Evolutionary conservation across 2,113 vertebrate genomes (phyloP).

Genomic region (Dicerorhinus sumatrensis): DNA sequence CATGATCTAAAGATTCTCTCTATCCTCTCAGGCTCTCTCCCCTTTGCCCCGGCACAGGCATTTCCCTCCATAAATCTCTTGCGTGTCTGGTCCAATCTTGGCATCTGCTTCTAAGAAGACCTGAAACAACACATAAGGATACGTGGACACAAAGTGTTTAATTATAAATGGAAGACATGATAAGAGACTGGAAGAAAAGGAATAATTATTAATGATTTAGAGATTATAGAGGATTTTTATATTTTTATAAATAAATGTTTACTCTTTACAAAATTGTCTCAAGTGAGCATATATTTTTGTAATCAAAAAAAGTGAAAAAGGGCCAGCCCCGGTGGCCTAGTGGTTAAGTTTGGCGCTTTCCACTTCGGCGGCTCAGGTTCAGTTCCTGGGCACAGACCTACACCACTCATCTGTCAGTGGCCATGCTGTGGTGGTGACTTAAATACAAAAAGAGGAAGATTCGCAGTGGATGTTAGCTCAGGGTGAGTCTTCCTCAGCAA

Average conservation of each 20-base stretch:
- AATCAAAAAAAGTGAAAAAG: background rate
- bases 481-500: no score
- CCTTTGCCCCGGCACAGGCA: background rate
- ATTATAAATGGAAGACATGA: background rate
- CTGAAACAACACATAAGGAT: background rate
- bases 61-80: background rate
- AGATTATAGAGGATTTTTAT: background rate
- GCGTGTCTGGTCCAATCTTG: background rate
- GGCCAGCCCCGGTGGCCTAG: no score
- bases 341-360: no score
- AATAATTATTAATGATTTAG: background rate
- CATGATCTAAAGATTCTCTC: background rate
- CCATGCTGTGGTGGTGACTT: no score
- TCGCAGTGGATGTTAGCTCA: no score
- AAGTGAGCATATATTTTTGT: background rate
- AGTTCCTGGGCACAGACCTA: no score
- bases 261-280: background rate
- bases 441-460: no score
- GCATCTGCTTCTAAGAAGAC: background rate
- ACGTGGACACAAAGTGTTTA: background rate
- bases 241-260: background rate
- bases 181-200: background rate
- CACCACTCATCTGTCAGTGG: no score
- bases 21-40: background rate
- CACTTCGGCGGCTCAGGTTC: no score